Conservation (phyloP, 2,113 vertebrate genomes). For the Numida meleagris region DNA sequence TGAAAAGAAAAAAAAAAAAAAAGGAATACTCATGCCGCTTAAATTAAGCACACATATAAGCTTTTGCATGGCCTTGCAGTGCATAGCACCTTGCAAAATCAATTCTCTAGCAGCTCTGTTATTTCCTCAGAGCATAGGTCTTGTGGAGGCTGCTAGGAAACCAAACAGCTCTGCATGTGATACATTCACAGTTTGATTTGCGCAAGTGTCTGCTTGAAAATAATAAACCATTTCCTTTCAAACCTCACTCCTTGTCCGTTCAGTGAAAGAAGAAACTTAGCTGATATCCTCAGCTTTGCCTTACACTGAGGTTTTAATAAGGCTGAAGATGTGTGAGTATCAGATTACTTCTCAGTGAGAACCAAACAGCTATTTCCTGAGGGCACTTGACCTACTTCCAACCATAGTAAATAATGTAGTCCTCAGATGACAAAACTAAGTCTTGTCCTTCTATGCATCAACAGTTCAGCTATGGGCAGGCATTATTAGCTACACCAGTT, state of each 20-base stretch:
- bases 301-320: constrained; percentile 46
- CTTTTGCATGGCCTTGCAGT: background rate
- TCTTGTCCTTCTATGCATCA: background rate
- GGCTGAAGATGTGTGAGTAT: constrained; percentile 27
- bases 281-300: constrained; percentile 32
- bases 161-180: background rate
- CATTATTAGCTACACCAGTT: background rate
- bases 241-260: background rate
- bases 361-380: constrained; percentile 48
- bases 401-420: constrained; percentile 3
- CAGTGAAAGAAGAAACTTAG: background rate
- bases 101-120: background rate
- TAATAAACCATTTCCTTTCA: constrained; percentile 19
- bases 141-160: background rate
- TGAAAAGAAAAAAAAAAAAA: too few species aligned
- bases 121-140: background rate
- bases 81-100: background rate
- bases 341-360: constrained; percentile 28
- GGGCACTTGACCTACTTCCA: constrained; percentile 57
- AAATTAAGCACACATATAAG: background rate
- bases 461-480: background rate
- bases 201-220: background rate
- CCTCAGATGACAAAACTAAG: constrained; percentile 21
- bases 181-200: constrained; percentile 15
- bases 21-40: background rate